Conservation (phyloP, 1,140 invertebrate species). For the Dermatophagoides farinae region DNA sequence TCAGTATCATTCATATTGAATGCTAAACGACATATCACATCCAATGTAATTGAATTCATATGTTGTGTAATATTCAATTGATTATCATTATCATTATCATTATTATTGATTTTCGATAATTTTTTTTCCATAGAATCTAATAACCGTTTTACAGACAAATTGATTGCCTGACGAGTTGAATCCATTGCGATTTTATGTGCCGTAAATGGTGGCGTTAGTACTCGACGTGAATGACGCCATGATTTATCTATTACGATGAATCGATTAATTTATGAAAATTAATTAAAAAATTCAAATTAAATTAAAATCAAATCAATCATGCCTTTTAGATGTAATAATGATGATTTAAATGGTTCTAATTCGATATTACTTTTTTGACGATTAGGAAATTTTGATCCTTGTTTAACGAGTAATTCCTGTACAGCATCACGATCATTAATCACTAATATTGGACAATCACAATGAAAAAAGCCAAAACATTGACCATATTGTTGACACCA, state of each 20-base stretch:
- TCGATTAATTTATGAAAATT: too few species aligned
- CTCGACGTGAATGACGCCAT: background rate
- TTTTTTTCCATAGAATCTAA: background rate
- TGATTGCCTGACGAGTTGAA: background rate
- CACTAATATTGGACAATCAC: constrained; percentile 23
- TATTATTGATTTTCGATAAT: background rate
- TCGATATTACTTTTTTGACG: constrained; percentile 22
- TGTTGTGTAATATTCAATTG: background rate
- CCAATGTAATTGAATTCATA: constrained; percentile 11
- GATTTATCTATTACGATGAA: constrained; percentile 1
- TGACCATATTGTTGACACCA: constrained; percentile 25
- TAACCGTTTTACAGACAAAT: background rate
- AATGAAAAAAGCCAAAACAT: constrained; percentile 26
- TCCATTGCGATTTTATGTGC: background rate
- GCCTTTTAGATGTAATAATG: constrained; percentile 22
- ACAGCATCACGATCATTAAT: constrained; percentile 24
- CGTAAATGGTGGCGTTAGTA: constrained; percentile 6
- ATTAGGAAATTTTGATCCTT: constrained; percentile 16
- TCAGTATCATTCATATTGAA: background rate
- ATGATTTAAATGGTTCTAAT: constrained; percentile 22
- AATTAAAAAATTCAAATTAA: background rate
- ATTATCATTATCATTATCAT: background rate
- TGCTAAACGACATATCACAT: constrained; percentile 4
- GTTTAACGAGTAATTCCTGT: constrained; percentile 22
- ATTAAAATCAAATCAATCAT: background rate